Evolutionary conservation across 1,140 invertebrate genomes (phyloP).

Genomic region (Myzus persicae): DNA sequence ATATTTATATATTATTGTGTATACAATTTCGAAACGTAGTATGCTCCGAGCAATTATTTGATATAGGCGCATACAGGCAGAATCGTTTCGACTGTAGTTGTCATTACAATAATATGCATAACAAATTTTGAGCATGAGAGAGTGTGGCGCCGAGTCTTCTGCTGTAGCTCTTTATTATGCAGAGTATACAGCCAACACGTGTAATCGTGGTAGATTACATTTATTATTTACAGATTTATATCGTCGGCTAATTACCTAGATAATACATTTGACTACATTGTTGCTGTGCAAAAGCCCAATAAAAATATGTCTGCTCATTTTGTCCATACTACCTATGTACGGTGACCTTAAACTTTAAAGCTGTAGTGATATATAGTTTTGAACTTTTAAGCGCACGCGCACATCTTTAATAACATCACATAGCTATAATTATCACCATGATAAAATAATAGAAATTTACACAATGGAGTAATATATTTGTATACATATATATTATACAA

Average conservation of each 20-base stretch:
- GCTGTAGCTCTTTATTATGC: too few relatives aligned
- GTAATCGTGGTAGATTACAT: too few relatives aligned
- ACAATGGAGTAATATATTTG: neutral
- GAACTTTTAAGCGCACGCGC: too few relatives aligned
- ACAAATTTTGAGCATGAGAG: neutral
- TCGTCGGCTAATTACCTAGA: too few relatives aligned
- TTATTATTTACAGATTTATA: too few relatives aligned
- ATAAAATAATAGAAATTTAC: too few relatives aligned
- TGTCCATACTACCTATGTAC: neutral
- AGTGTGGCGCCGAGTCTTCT: too few relatives aligned
- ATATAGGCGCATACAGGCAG: too few relatives aligned
- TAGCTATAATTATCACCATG: neutral
- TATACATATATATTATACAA: neutral
- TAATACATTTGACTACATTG: neutral
- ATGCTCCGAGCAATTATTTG: accelerated
- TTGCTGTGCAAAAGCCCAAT: neutral
- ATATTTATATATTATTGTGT: too few relatives aligned
- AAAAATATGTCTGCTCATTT: neutral
- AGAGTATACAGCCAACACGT: too few relatives aligned
- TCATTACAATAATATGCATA: too few relatives aligned
- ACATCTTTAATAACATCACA: neutral
- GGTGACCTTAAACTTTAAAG: neutral
- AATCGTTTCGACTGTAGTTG: neutral
- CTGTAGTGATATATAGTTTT: neutral
- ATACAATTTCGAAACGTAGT: too few relatives aligned